Evolutionary conservation across 2,888 invertebrate genomes (phyloP).

Genomic region (Bhutanitis thaidina): DNA sequence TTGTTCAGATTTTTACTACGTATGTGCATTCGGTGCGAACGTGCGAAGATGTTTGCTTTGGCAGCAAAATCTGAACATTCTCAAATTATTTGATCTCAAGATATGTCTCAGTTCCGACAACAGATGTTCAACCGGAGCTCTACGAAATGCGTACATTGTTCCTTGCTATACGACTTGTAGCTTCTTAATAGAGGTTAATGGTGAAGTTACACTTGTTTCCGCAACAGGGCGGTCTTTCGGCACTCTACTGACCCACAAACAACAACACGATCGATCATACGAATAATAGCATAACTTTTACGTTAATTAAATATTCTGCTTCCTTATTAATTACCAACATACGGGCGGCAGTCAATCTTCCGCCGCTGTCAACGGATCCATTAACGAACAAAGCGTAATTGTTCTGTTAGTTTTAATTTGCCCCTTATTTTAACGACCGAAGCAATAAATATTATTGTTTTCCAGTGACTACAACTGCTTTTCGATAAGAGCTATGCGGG

Average conservation of each 20-base stretch:
- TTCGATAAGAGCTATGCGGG: constrained; percentile 12
- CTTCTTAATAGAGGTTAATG: too few species aligned
- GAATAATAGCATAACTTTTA: constrained; percentile 12
- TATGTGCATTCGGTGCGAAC: too few species aligned
- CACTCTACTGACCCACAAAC: constrained; percentile 1
- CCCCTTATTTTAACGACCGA: constrained; percentile 15
- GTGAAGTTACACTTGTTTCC: too few species aligned
- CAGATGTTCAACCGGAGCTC: too few species aligned
- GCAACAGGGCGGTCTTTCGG: too few species aligned
- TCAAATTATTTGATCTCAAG: too few species aligned
- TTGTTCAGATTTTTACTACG: too few species aligned
- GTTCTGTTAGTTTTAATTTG: constrained; percentile 22
- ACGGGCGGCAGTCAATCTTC: constrained; percentile 35
- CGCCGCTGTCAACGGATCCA: constrained; percentile 14
- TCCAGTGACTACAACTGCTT: constrained; percentile 9
- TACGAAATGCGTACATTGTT: too few species aligned
- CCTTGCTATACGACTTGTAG: too few species aligned
- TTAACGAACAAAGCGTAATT: constrained; percentile 16
- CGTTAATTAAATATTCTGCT: constrained; percentile 16
- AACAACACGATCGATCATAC: constrained; percentile 11
- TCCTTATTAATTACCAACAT: constrained; percentile 40
- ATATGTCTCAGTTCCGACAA: too few species aligned
- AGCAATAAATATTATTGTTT: constrained; percentile 16
- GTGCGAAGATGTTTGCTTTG: too few species aligned
- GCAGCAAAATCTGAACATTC: too few species aligned